Base-by-base conservation (phyloP, 2,797 vertebrate genomes). In the Neopelma chrysocephalum region DNA sequence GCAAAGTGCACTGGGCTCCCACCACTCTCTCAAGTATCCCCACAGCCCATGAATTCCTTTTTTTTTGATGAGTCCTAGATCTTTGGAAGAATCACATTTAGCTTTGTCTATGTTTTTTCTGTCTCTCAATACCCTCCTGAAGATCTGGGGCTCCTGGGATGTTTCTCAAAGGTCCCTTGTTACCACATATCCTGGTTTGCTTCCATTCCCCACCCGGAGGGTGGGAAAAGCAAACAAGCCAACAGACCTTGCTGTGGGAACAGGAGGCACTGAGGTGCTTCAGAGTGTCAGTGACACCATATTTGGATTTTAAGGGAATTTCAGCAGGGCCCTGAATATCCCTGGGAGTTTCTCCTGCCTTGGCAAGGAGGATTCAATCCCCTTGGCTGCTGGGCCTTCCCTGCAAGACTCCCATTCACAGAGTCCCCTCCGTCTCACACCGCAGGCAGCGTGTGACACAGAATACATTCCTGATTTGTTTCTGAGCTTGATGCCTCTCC, bases 361-460 rank as follows among this genome's bases (percentile, higher is more conserved):
- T 53, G 45, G 42, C 38, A 71, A 65, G 56, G 61, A 53, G 29
- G 5, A 17, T 20, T 77, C 53, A 25, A 60, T 61, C 68, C 57
- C 4, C 21, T 16, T 11, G 87, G 60, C 56, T 91, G 40, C 56
- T 7, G 12, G 77, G 73, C 62, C 17, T 87, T 18, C 18, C 68
- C 16, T 89, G 76, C 79, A 82, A 79, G 88, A 71, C 78, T 91
- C 34, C n/a, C 34, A 12, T 81, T 87, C 90, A 76, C 78, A 53
- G 62, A 64, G 50, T 48, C 57, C 48, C 68, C 38, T 90, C 71
- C 0, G 7, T 93, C 87, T 92, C 83, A 70, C 57, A 61, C 61
- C 0, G 0, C 60, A 81, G 76, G 87, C 4, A 0, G 36, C 0
- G 0, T 0, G 0, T 53, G 50, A 54, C 94, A 91, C 54, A 6